Conservation (phyloP, 2,113 vertebrate genomes). For the Rhizomys pruinosus region DNA sequence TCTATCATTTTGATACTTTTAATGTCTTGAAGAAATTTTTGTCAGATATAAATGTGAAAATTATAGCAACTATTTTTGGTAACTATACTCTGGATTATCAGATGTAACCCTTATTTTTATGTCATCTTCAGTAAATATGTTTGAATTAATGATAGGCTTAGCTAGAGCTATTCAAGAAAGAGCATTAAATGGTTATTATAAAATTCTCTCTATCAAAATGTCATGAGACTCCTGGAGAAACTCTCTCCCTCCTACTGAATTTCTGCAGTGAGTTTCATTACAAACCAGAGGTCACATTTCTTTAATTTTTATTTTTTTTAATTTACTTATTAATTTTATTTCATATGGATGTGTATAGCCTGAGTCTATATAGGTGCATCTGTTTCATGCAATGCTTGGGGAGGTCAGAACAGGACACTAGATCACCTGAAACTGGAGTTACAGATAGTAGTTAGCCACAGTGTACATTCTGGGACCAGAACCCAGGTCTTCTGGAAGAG, state of each 20-base stretch:
- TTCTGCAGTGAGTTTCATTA: not conserved
- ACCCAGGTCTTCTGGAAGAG: no score
- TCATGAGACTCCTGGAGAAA: not conserved
- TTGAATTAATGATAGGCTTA: slow-evolving; percentile 1
- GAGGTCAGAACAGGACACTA: no score
- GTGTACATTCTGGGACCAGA: no score
- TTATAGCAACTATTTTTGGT: slow-evolving; percentile 58
- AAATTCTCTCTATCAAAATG: not conserved
- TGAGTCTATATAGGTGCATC: no score
- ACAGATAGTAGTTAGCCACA: no score
- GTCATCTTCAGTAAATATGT: slow-evolving; percentile 11
- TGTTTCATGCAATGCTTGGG: no score
- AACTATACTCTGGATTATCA: slow-evolving; percentile 10
- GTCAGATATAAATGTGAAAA: slow-evolving; percentile 29
- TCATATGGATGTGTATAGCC: no score
- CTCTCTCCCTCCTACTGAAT: not conserved
- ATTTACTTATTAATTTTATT: no score
- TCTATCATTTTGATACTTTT: slow-evolving; percentile 5
- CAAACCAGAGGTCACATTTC: not conserved
- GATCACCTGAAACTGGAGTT: no score
- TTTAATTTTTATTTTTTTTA: not conserved
- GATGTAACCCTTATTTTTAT: slow-evolving; percentile 29
- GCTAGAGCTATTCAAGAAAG: not conserved
- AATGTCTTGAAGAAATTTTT: slow-evolving; percentile 29
- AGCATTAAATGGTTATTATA: not conserved